Conservation (phyloP, 2,113 vertebrate genomes). For the rabbit (Oryctolagus cuniculus) region DNA sequence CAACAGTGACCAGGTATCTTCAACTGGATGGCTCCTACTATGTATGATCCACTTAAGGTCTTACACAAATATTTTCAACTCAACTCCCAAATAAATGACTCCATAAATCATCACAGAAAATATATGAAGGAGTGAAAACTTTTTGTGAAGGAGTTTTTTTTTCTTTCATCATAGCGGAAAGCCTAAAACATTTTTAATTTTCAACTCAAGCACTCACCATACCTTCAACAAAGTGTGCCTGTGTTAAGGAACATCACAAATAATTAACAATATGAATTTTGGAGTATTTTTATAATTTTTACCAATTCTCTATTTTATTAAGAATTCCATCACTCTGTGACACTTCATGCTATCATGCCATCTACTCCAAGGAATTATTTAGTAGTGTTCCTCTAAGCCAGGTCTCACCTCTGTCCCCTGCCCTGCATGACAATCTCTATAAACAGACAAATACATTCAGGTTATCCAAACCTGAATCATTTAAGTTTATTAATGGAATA, state of each 20-base stretch:
- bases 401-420: neutral
- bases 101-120: neutral
- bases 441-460: neutral
- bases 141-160: neutral
- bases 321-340: neutral
- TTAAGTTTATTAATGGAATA: neutral
- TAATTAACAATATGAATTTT: neutral
- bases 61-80: neutral
- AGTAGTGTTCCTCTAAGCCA: neutral
- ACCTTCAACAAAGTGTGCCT: neutral
- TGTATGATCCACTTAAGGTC: neutral
- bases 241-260: neutral
- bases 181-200: conserved; percentile 23
- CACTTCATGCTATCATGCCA: neutral
- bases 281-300: conserved; percentile 20
- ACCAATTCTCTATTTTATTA: conserved; percentile 3
- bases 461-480: conserved; percentile 1
- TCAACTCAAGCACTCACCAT: neutral
- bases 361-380: neutral
- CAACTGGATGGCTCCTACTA: neutral
- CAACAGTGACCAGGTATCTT: neutral
- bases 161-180: conserved; percentile 22
- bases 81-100: neutral
- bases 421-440: neutral
- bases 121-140: neutral